These are phyloP conservation scores for Seriola quinqueradiata DNA, from an alignment of 2,113 vertebrate genomes.

Conservation along the genomic window DNA sequence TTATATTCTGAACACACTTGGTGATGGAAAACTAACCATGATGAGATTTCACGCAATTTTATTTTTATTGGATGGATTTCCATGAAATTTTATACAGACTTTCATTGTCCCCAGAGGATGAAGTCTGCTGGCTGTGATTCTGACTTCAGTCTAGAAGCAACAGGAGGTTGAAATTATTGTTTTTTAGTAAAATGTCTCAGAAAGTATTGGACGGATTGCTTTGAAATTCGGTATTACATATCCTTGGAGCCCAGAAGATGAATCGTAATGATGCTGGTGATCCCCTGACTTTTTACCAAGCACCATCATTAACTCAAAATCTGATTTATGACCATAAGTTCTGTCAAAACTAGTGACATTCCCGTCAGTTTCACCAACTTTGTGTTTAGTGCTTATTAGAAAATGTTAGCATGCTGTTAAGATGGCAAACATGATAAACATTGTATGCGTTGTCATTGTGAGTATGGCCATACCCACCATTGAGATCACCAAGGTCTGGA, in stretches of 20 bases:
- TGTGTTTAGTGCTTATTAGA: not conserved
- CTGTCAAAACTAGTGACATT: not conserved
- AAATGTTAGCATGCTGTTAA: not conserved
- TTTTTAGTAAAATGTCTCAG: not conserved
- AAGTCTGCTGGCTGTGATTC: not conserved
- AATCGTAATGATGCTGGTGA: not conserved
- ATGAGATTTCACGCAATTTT: constrained; percentile 7
- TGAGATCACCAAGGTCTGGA: too few relatives aligned
- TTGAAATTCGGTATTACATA: too few relatives aligned
- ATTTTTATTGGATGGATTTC: not conserved
- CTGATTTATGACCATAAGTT: not conserved
- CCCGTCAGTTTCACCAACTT: not conserved
- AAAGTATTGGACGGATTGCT: not conserved
- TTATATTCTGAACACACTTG: constrained; percentile 24
- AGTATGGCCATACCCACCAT: not conserved
- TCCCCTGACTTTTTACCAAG: too few relatives aligned
- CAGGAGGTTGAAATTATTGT: not conserved
- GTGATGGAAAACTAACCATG: constrained; percentile 15
- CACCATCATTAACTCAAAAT: not conserved
- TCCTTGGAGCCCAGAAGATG: not conserved
- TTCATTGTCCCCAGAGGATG: not conserved
- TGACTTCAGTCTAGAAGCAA: not conserved
- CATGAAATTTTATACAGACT: not conserved
- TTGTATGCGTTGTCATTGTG: not conserved
- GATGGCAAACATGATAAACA: too few relatives aligned